phyloP scores from a whole-genome alignment of 2,888 invertebrate genomes.

The Itoplectis maculator region DNA sequence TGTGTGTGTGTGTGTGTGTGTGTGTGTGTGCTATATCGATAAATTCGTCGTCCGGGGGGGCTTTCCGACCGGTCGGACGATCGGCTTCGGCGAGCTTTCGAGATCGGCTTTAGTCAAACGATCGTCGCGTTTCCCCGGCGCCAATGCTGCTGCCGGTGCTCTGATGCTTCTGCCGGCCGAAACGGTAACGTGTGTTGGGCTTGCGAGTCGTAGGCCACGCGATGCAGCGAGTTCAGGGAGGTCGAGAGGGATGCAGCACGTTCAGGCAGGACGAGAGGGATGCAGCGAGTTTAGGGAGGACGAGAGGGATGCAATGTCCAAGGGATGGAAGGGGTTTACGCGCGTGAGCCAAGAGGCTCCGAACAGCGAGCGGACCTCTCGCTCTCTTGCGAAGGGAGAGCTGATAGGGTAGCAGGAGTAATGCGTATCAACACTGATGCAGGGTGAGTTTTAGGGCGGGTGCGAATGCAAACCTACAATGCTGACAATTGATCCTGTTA shows the following conservation, averaged over 20 bases:
- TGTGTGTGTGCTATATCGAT: slow-evolving; percentile 41
- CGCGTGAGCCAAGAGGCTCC: not conserved
- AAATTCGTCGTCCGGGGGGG: slow-evolving; percentile 42
- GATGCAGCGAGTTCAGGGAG: not conserved
- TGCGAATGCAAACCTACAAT: not conserved
- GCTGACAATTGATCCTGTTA: too few relatives aligned
- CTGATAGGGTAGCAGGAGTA: not conserved
- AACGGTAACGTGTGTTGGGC: slow-evolving; percentile 12
- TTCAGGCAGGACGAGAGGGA: slow-evolving; percentile 21
- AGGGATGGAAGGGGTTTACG: not conserved
- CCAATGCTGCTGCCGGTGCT: too few relatives aligned
- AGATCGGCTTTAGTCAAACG: slow-evolving; percentile 35
- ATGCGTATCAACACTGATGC: not conserved
- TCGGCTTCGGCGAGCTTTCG: slow-evolving; percentile 52
- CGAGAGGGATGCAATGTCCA: not conserved
- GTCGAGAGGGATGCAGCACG: too few relatives aligned
- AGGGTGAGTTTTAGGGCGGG: not conserved
- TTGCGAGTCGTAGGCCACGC: not conserved
- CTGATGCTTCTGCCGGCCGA: slow-evolving; percentile 2
- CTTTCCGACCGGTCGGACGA: slow-evolving; percentile 49
- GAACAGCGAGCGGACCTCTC: too few relatives aligned
- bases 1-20: slow-evolving; percentile 5
- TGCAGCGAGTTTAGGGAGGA: too few relatives aligned
- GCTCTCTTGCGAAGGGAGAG: too few relatives aligned
- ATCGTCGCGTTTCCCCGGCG: slow-evolving; percentile 33